Conservation (phyloP, 2,888 invertebrate species). For the Cyaniris semiargus region DNA sequence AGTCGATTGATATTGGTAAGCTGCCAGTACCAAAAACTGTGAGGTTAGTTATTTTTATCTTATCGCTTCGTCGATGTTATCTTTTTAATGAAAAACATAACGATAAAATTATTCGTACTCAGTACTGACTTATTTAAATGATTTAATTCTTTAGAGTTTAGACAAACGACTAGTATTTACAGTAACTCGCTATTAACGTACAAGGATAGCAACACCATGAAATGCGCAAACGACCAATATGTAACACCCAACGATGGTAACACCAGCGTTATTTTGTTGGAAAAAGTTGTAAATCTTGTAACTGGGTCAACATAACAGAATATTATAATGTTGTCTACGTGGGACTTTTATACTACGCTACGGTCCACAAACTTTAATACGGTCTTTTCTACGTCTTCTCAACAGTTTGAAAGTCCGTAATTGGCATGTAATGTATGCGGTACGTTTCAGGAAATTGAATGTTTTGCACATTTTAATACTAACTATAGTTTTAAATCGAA, state of each 20-base stretch:
- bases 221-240: background rate
- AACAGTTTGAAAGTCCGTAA: background rate
- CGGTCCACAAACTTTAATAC: background rate
- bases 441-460: background rate
- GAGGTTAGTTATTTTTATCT: conserved; percentile 25
- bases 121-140: background rate
- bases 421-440: too few relatives aligned
- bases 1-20: conserved; percentile 33
- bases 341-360: background rate
- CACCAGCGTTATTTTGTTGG: conserved; percentile 2
- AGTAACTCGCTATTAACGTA: background rate
- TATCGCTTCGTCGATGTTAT: conserved; percentile 5
- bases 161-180: too few relatives aligned
- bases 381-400: background rate
- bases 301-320: background rate
- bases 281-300: background rate
- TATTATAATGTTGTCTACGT: background rate
- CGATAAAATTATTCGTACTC: background rate
- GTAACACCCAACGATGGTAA: too few relatives aligned
- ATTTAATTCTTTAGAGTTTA: background rate
- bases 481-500: too few relatives aligned
- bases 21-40: conserved; percentile 58
- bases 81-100: background rate
- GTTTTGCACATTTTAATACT: too few relatives aligned
- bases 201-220: background rate